Conservation (phyloP, 2,113 vertebrate genomes). For the Amphiprion percula region DNA sequence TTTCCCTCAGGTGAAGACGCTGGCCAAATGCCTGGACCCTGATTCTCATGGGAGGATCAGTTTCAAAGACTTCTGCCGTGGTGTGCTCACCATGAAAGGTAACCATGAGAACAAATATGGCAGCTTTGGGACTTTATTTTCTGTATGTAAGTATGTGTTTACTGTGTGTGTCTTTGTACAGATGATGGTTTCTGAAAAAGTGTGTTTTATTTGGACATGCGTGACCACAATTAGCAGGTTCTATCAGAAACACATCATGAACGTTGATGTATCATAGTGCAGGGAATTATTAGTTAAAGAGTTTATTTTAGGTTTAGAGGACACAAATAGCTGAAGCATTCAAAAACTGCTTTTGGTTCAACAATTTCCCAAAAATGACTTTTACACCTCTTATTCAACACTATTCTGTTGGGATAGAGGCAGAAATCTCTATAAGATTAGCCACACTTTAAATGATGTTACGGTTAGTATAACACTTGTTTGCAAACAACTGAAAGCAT, state of each 20-base stretch:
- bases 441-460: no score
- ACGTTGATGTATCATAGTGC: no score
- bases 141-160: not conserved
- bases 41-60: conserved; percentile 89
- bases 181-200: not conserved
- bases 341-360: not conserved
- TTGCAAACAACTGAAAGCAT: no score
- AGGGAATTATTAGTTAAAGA: not conserved
- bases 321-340: not conserved
- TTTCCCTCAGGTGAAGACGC: conserved; percentile 87
- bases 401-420: no score
- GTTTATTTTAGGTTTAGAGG: not conserved
- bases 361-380: not conserved
- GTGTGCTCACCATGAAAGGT: conserved; percentile 94
- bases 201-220: not conserved
- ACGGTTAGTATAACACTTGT: no score
- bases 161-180: not conserved
- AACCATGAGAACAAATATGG: conserved; percentile 3
- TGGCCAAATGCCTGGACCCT: conserved; percentile 89
- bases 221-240: not conserved
- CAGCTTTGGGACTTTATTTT: not conserved
- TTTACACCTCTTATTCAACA: not conserved
- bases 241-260: not conserved
- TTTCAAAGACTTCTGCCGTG: conserved; percentile 93
- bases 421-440: no score